Conservation (phyloP, 2,113 vertebrate genomes). For the Microtus ochrogaster region DNA sequence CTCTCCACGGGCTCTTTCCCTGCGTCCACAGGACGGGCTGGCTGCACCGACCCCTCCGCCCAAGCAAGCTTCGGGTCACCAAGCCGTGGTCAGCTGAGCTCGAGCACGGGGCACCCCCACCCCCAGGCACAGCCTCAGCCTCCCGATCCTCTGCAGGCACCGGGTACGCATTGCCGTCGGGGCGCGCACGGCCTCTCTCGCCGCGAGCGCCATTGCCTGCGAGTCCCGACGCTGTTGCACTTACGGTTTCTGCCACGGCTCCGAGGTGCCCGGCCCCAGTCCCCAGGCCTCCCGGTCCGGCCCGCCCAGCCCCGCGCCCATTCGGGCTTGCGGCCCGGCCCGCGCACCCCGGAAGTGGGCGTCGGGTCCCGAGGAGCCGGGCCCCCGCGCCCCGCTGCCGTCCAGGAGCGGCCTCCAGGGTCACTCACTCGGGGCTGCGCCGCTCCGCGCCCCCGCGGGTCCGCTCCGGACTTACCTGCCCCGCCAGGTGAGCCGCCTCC, state of each 20-base stretch:
- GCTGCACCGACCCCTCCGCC: neutral
- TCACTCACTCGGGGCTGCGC: neutral
- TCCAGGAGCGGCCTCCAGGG: neutral
- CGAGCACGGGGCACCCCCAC: neutral
- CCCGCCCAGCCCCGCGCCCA: neutral
- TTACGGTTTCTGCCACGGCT: neutral
- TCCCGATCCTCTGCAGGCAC: neutral
- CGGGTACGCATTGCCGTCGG: constrained; percentile 22
- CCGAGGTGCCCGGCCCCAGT: neutral
- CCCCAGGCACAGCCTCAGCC: neutral
- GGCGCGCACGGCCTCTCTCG: constrained; percentile 17
- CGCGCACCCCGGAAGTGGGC: constrained; percentile 79
- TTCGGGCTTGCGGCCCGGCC: constrained; percentile 46
- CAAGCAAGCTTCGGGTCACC: neutral
- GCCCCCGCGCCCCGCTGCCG: neutral
- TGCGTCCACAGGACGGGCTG: neutral
- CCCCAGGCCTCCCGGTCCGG: neutral
- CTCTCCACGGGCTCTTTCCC: neutral
- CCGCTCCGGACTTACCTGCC: constrained; percentile 84
- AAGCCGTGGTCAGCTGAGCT: neutral
- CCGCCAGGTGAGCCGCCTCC: constrained; percentile 81
- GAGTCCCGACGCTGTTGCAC: neutral
- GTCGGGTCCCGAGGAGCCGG: constrained; percentile 10
- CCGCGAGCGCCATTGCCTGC: constrained; percentile 28
- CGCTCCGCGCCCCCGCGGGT: constrained; percentile 51